Evolutionary conservation across 2,797 vertebrate genomes (phyloP), one percentile per base, ranked within the genome.

Genomic region (Acanthurus tractus): DNA sequence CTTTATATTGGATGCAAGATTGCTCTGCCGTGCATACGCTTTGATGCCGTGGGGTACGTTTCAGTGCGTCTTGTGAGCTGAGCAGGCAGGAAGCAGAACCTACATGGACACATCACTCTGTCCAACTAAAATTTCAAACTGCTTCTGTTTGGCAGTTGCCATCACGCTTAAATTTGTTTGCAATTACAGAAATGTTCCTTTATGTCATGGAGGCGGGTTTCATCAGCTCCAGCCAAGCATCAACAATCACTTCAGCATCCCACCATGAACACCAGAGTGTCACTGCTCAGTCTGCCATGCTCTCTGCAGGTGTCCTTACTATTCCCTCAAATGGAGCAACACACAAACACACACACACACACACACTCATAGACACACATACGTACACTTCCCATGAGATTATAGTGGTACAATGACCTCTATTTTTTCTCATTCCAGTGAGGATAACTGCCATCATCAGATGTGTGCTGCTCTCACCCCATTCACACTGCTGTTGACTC

Each of bases 331-430:
- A 73, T 72, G 63, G 70, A 71, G 69, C 34, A 53, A 18, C 15
- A 20, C 22, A 49, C 20, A 55, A 55, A 45, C 67, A 40, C 48
- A 48, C 40, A 34, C 55, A 67, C 54, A 53, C 20, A 34, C 36
- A 68, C n/a, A 23, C 54, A 61, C 48, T 14, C 59, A 44, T 49
- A 58, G 40, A 56, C 45, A 64, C 48, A 70, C 20, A 34, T n/a
- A 66, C 72, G 75, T 22, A 38, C 44, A 1, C 17, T 23, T 65
- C 50, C 38, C 63, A 12, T 64, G 64, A 68, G 71, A 86, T 84
- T 66, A 78, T 68, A 78, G 45, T 85, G 76, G 85, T 82, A 88
- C 74, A 71, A 81, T 88, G 89, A 92, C 91, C 87, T 86, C 88
- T 82, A 91, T 91, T 89, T 88, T 80, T 82, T 56, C 84, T 83